Percentiles rank a stretch among this genome's conserved stretches.
These are phyloP conservation scores for Pherbina coryleti DNA, from an alignment of 2,888 invertebrate species.

Conservation along the genomic window DNA sequence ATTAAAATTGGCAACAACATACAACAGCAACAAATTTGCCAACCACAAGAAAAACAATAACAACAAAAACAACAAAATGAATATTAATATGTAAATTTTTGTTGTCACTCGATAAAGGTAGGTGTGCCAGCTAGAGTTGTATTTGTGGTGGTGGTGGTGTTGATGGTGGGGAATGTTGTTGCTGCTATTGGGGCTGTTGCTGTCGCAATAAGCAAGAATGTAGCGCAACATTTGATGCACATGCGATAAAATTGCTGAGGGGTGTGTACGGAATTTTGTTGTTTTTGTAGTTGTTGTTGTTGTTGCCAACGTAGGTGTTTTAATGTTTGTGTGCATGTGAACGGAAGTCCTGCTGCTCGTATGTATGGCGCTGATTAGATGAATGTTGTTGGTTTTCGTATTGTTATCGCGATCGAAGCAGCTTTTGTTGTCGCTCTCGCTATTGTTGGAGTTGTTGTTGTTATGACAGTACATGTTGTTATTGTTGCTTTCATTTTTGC, in stretches of 20 bases:
- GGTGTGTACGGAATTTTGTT: not conserved
- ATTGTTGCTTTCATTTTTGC: not conserved
- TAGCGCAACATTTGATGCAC: not conserved
- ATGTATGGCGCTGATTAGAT: slow-evolving; percentile 31
- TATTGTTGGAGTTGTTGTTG: not conserved
- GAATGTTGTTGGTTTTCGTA: slow-evolving; percentile 6
- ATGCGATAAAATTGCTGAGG: not conserved
- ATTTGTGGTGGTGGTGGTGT: not conserved
- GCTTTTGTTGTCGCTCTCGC: not conserved
- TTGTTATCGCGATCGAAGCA: not conserved
- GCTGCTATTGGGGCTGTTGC: not conserved
- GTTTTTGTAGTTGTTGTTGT: slow-evolving; percentile 9
- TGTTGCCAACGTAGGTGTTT: not conserved
- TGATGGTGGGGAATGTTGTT: not conserved
- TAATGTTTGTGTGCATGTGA: not conserved
- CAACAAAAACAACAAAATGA: not conserved
- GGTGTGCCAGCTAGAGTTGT: slow-evolving; percentile 32
- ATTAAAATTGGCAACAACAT: not conserved
- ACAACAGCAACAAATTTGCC: not conserved
- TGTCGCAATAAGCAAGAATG: not conserved
- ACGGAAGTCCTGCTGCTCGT: not conserved
- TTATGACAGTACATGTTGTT: not conserved
- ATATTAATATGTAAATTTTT: slow-evolving; percentile 39
- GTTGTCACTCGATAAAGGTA: slow-evolving; percentile 41
- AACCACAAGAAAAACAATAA: not conserved